Percentiles rank a stretch among this genome's conserved stretches.
phyloP scores from a whole-genome alignment of 92 coral and sea anemone species.

The Diadumene lineata region DNA sequence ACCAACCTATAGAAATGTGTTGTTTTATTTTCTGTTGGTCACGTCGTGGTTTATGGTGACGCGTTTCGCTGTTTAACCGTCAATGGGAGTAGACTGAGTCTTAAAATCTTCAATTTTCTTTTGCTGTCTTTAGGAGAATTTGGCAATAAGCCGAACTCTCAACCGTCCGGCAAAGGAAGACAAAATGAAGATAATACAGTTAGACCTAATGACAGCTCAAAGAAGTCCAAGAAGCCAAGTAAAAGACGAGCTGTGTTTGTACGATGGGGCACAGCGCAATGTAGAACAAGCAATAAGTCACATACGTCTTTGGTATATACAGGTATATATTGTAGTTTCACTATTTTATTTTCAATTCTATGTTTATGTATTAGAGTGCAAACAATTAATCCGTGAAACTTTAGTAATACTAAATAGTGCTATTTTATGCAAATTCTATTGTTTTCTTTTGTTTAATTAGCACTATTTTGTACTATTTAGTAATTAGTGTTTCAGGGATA shows the following conservation, averaged over 20 bases:
- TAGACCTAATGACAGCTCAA: background rate
- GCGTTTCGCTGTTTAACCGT: too few relatives aligned
- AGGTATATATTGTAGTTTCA: slow-evolving; percentile 29
- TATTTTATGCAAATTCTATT: too few relatives aligned
- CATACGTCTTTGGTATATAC: slow-evolving; percentile 32
- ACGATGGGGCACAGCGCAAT: slow-evolving; percentile 36
- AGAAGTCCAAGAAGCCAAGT: slow-evolving; percentile 16
- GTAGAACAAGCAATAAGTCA: slow-evolving; percentile 30
- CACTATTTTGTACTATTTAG: too few relatives aligned
- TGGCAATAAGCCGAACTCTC: background rate
- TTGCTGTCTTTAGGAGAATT: background rate
- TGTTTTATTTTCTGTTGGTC: too few relatives aligned
- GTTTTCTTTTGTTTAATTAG: too few relatives aligned
- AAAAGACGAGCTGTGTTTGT: slow-evolving; percentile 22
- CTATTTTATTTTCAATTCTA: too few relatives aligned
- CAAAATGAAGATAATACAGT: slow-evolving; percentile 9
- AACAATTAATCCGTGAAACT: too few relatives aligned
- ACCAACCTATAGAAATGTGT: too few relatives aligned
- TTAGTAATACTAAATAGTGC: too few relatives aligned
- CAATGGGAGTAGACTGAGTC: background rate
- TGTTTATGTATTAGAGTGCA: too few relatives aligned
- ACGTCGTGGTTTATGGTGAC: too few relatives aligned
- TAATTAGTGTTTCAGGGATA: too few relatives aligned
- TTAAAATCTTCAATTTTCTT: background rate
- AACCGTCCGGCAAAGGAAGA: background rate